Base-by-base conservation (phyloP, 2,888 invertebrate genomes). In the Cetonia aurata region DNA sequence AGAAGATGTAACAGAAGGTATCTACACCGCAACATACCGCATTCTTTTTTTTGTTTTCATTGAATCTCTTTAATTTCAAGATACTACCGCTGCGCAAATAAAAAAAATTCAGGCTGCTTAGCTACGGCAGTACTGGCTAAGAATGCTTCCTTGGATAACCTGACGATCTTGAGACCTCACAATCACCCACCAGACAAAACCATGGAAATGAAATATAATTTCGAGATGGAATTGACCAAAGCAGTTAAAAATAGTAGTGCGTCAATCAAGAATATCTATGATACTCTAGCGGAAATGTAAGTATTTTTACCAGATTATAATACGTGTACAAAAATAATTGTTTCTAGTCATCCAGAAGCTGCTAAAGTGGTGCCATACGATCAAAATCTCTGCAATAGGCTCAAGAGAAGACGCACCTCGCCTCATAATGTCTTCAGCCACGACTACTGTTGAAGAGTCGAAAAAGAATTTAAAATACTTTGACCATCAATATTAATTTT, bases 261-360 rank as follows among this genome's bases (percentile, higher is more conserved):
- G 6, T 74, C 81, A 1, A 79, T 79, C 44, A 73, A 80, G 55
- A 78, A 80, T 25, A 79, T 82, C 0, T 83, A 83, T 67, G 75
- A 78, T 10, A 79, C 79, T 8, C 70, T 83, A 9, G 80, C 83
- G n/a, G 80, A 82, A 76, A 77, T 80, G 83, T 83, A 79, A 77
- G 79, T 78, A 50, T 52, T 17, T 42, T 31, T 48, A 12, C 17
- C 15, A 17, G 12, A 1, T 15, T 10, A 13, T 31, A n/a, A 19
- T 62, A 33, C 3, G 10, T 52, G 10, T 17, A 10, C 12, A 9
- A 12, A 12, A 1, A 68, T 25, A 25, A 25, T 25, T 25, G 68
- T 31, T 79, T 80, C 68, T 72, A 83, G 83, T 75, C 82, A 83
- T 77, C 83, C 83, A 3, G 82, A 79, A 73, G 83, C 83, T 15